A percentile compares a stretch with the other conserved stretches of the same genome.
These are phyloP conservation scores for Ametastegia equiseti DNA, from an alignment of 2,888 invertebrate species.

Conservation along the genomic window DNA sequence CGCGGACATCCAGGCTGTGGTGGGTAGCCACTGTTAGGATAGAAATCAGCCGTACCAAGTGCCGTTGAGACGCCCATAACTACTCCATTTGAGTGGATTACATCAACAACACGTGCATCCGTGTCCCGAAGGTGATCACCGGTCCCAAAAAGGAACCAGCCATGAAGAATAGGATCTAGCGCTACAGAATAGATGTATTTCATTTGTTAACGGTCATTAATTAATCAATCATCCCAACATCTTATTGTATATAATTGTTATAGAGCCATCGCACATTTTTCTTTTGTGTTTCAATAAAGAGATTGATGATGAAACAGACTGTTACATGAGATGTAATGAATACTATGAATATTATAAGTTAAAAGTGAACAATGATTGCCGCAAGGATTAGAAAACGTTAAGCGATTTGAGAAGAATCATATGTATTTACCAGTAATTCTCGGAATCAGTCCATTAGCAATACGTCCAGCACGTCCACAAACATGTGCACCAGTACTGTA, in stretches of 20 bases:
- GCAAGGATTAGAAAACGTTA: no score
- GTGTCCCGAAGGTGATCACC: neutral
- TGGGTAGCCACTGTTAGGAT: slow-evolving; percentile 31
- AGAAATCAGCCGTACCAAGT: slow-evolving; percentile 12
- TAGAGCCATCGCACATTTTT: no score
- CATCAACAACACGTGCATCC: neutral
- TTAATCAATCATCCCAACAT: no score
- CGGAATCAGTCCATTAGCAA: neutral
- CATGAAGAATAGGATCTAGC: neutral
- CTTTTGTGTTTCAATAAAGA: no score
- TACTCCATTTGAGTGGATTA: neutral
- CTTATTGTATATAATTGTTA: no score
- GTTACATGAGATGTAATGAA: no score
- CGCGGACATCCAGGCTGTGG: slow-evolving; percentile 16
- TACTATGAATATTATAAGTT: no score
- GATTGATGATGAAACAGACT: no score
- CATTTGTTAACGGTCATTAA: neutral
- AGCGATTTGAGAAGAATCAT: neutral
- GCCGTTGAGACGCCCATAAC: neutral
- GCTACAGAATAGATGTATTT: neutral
- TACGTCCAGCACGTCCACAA: neutral
- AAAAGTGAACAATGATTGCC: no score
- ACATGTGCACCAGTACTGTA: slow-evolving; percentile 27
- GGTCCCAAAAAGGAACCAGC: neutral
- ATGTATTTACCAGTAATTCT: neutral